phyloP scores from a whole-genome alignment of 2,888 invertebrate genomes.

The Mellilla xanthometata region DNA sequence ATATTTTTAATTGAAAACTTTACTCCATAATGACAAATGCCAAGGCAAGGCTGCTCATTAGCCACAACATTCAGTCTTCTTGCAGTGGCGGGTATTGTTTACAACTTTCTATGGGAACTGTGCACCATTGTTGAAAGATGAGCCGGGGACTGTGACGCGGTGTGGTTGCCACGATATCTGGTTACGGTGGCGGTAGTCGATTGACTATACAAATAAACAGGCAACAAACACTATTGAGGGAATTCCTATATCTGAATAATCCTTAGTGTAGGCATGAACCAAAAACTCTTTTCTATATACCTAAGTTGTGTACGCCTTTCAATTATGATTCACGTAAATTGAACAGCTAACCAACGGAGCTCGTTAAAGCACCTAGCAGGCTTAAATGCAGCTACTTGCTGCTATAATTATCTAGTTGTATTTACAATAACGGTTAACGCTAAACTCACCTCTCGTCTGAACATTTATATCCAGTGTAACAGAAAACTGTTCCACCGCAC shows the following conservation, averaged over 20 bases:
- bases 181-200: constrained; percentile 14
- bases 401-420: constrained; percentile 7
- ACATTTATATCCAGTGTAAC: constrained; percentile 15
- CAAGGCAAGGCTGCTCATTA: constrained; percentile 2
- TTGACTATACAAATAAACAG: too few species aligned
- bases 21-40: neutral
- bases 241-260: too few species aligned
- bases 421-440: constrained; percentile 14
- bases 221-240: too few species aligned
- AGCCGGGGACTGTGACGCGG: constrained; percentile 10
- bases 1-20: neutral
- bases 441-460: constrained; percentile 9
- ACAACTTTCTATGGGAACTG: constrained; percentile 71
- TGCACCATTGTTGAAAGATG: constrained; percentile 48
- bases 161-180: too few species aligned
- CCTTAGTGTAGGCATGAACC: too few species aligned
- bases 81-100: constrained; percentile 41
- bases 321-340: neutral
- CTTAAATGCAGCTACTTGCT: constrained; percentile 2
- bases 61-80: constrained; percentile 5
- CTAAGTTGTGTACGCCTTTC: neutral
- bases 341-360: neutral
- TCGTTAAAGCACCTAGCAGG: neutral
- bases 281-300: too few species aligned
- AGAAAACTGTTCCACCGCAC: constrained; percentile 24